Evolutionary conservation across 1,140 invertebrate genomes (phyloP), one percentile per base, ranked within the genome.

Genomic region (Trichomalopsis sarcophagae): DNA sequence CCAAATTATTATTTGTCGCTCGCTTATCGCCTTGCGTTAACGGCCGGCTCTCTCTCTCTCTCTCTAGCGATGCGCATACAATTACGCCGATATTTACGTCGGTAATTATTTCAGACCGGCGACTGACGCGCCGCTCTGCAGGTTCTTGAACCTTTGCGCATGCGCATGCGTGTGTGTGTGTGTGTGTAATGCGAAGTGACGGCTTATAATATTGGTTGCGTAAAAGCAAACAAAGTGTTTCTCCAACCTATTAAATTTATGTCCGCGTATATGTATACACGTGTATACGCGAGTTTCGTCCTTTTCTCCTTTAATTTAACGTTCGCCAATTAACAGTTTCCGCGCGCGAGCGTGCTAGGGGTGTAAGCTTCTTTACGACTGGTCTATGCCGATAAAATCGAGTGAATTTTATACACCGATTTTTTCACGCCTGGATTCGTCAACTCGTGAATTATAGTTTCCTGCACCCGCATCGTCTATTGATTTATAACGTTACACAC

Each of bases 1-100:
- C 21, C 21, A 66, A 76, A 75, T 62, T 75, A 82, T 82, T 76
- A 82, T 82, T 82, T 75, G 50, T 82, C 69, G 36, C 44, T 76
- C 33, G 27, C 47, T 82, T 82, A 40, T 75, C 73, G 30, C 23
- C 44, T 17, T 44, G n/a, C 44, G 5, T 23, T 71, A 71, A 7
- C 74, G 74, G 21, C 74, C 33, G 10, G 27, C 27, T 1, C 27
- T 27, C 27, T 27, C 27, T 27, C 27, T 27, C 27, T 27, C 27
- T 7, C 40, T 76, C 14, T 44, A 13, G 5, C 74, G 36, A 55
- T 14, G 23, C 74, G 40, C n/a, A 14, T 17, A 81, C 40, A 81
- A 73, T 36, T 81, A 73, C 47, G 23, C 9, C 71, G 44, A 81
- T 66, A 79, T 73, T 73, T 81, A 73, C 40, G 23, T 13, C 23